Conservation (phyloP, 2,888 invertebrate genomes). For the Thymelicus lineola region DNA sequence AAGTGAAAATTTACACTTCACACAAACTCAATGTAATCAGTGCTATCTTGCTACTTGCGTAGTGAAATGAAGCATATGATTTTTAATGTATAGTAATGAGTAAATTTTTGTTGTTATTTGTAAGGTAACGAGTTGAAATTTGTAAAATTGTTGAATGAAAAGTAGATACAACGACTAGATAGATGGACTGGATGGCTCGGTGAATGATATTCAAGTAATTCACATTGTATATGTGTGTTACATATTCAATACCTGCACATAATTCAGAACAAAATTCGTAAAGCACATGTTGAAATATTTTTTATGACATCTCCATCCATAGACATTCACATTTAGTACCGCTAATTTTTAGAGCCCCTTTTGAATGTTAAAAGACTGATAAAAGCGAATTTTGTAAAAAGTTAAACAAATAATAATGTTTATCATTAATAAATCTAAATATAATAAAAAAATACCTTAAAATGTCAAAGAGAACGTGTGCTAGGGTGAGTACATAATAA, state of each 20-base stretch:
- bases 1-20: constrained; percentile 30
- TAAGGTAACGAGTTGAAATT: constrained; percentile 14
- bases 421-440: constrained; percentile 47
- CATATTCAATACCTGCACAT: constrained; percentile 7
- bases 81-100: not conserved
- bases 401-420: constrained; percentile 53
- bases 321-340: constrained; percentile 40
- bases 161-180: constrained; percentile 27
- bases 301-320: constrained; percentile 11
- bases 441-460: constrained; percentile 48
- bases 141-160: constrained; percentile 26
- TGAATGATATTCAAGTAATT: not conserved
- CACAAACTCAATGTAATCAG: constrained; percentile 2
- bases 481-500: constrained; percentile 13
- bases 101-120: constrained; percentile 24
- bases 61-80: not conserved
- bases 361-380: constrained; percentile 72
- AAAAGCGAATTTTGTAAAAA: constrained; percentile 75
- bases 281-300: constrained; percentile 16
- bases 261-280: constrained; percentile 11
- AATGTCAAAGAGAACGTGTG: constrained; percentile 45
- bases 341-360: constrained; percentile 49
- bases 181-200: not conserved
- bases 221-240: not conserved
- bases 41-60: not conserved